Percentiles rank a stretch among this genome's conserved stretches.
Evolutionary conservation across 2,888 invertebrate species (phyloP).

Genomic region (Notocelia uddmanniana): DNA sequence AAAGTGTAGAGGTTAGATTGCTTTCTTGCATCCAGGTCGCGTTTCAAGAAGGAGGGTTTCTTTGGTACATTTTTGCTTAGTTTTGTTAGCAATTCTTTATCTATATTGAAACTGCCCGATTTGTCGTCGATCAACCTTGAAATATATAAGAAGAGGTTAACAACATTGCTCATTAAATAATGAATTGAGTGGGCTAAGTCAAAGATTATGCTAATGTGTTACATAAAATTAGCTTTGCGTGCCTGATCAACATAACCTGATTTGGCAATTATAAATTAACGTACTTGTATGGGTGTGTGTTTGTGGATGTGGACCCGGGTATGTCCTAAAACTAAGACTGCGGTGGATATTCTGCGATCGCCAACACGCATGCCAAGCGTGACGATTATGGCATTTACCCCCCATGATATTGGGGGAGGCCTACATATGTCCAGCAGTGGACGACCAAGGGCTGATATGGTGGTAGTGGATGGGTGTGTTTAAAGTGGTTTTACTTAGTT

Average conservation of each 20-base stretch:
- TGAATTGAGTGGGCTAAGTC: constrained; percentile 25
- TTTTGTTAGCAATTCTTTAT: constrained; percentile 93
- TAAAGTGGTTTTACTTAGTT: neutral
- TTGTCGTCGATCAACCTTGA: constrained; percentile 96
- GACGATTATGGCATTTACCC: too few relatives aligned
- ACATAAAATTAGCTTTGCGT: neutral
- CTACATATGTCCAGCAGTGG: too few relatives aligned
- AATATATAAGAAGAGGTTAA: constrained; percentile 51
- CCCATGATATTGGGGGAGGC: too few relatives aligned
- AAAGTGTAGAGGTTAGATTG: constrained; percentile 96
- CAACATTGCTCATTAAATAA: neutral
- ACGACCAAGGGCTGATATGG: too few relatives aligned
- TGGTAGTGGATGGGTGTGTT: neutral
- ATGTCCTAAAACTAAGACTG: too few relatives aligned
- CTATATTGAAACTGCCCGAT: constrained; percentile 93
- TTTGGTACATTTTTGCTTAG: constrained; percentile 95
- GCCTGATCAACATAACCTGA: neutral
- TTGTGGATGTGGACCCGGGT: too few relatives aligned
- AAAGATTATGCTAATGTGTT: neutral
- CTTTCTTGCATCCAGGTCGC: constrained; percentile 97
- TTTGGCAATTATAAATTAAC: neutral
- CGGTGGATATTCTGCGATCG: too few relatives aligned
- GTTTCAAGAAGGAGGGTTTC: constrained; percentile 95
- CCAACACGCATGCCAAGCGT: too few relatives aligned
- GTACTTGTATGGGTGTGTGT: neutral